These are phyloP conservation scores for Acanthosoma haemorrhoidale DNA, from an alignment of 2,888 invertebrate genomes.

Conservation along the genomic window DNA sequence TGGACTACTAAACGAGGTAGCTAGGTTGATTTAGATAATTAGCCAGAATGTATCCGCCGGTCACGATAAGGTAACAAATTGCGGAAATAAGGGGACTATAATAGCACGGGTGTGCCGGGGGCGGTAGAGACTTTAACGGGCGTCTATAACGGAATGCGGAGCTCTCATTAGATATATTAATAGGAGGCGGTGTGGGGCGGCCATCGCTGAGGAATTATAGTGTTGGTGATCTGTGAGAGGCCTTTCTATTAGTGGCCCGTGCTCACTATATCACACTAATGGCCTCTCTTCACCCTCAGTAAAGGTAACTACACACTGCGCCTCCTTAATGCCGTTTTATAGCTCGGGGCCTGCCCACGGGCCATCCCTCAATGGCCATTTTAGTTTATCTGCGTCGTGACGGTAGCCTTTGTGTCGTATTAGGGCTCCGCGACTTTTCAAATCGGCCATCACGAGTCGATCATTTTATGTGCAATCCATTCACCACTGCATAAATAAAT, in stretches of 20 bases:
- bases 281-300: background rate
- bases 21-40: too few relatives aligned
- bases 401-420: background rate
- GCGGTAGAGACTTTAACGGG: background rate
- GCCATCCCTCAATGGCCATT: too few relatives aligned
- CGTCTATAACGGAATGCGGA: background rate
- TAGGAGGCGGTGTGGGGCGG: too few relatives aligned
- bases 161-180: slow-evolving; percentile 5
- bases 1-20: too few relatives aligned
- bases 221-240: background rate
- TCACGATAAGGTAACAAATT: too few relatives aligned
- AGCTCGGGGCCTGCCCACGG: too few relatives aligned
- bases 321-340: too few relatives aligned
- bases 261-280: background rate
- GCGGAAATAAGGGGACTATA: too few relatives aligned
- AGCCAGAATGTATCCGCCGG: too few relatives aligned
- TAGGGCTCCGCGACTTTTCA: background rate
- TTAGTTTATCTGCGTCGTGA: background rate
- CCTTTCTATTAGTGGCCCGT: slow-evolving; percentile 2
- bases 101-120: background rate
- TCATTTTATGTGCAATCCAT: too few relatives aligned
- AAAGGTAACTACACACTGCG: background rate
- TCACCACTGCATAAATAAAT: too few relatives aligned
- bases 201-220: background rate
- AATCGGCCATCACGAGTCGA: background rate